Percentiles rank a stretch among this genome's conserved stretches.
Conservation (phyloP, 2,888 invertebrate genomes). For the Pandemis corylana region DNA sequence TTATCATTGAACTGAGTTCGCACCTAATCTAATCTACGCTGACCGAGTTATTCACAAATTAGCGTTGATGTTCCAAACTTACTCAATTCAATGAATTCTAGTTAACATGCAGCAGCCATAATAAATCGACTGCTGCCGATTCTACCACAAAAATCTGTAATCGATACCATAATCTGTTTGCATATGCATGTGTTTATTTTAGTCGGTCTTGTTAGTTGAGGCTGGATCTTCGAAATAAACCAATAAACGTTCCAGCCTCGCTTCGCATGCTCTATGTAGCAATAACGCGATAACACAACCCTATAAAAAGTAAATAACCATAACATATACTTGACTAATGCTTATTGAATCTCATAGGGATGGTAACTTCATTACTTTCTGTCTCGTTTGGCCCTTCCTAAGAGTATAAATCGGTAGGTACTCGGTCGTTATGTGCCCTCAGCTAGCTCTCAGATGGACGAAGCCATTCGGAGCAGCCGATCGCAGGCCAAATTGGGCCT, state of each 20-base stretch:
- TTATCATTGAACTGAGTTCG: neutral
- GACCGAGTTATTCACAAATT: neutral
- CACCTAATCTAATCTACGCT: neutral
- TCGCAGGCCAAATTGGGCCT: constrained; percentile 22
- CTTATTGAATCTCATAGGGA: constrained; percentile 36
- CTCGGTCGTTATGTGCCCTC: constrained; percentile 20
- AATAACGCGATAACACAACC: constrained; percentile 28
- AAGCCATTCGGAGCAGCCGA: constrained; percentile 9
- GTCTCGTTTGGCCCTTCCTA: constrained; percentile 28
- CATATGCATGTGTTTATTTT: constrained; percentile 2
- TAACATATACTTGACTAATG: constrained; percentile 39
- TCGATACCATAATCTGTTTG: constrained; percentile 17
- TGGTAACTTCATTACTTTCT: constrained; percentile 36
- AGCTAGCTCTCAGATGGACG: constrained; percentile 16
- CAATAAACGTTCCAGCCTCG: neutral
- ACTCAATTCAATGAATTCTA: constrained; percentile 3
- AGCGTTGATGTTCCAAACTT: neutral
- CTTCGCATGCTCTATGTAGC: constrained; percentile 9
- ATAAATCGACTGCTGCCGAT: neutral
- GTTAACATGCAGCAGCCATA: neutral
- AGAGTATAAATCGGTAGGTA: constrained; percentile 24
- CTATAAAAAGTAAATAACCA: constrained; percentile 32
- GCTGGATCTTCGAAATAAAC: constrained; percentile 4
- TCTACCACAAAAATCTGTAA: neutral
- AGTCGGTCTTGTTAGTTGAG: neutral